phyloP scores from a whole-genome alignment of 2,113 vertebrate species.

The Lepidothrix coronata region DNA sequence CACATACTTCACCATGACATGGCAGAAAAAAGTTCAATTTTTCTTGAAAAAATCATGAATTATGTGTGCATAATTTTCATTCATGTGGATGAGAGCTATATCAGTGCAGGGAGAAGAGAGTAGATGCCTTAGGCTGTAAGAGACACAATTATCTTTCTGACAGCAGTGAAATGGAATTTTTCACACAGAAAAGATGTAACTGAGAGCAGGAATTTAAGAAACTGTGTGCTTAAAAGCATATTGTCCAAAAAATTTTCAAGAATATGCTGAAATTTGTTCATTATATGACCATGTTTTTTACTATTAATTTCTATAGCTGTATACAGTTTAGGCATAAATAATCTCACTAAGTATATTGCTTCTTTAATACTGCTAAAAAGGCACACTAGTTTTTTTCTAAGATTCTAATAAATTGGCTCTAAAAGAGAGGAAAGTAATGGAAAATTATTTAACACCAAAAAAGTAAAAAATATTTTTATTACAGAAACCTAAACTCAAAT shows the following conservation, averaged over 20 bases:
- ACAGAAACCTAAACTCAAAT: background rate
- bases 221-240: background rate
- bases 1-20: background rate
- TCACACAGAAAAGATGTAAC: background rate
- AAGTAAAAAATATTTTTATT: background rate
- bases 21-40: background rate
- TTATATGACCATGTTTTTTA: background rate
- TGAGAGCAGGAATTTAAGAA: background rate
- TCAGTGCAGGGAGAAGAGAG: background rate
- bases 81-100: background rate
- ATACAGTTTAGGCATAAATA: background rate
- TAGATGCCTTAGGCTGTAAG: background rate
- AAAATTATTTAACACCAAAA: background rate
- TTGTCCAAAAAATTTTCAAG: background rate
- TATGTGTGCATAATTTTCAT: background rate
- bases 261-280: background rate
- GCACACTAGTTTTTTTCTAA: background rate
- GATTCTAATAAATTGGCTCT: background rate
- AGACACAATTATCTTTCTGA: constrained; percentile 7
- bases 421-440: background rate
- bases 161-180: constrained; percentile 29
- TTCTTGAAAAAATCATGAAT: background rate
- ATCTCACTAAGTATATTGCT: background rate
- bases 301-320: background rate
- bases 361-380: background rate